phyloP scores from a whole-genome alignment of 2,113 vertebrate genomes.

The Peromyscus leucopus region DNA sequence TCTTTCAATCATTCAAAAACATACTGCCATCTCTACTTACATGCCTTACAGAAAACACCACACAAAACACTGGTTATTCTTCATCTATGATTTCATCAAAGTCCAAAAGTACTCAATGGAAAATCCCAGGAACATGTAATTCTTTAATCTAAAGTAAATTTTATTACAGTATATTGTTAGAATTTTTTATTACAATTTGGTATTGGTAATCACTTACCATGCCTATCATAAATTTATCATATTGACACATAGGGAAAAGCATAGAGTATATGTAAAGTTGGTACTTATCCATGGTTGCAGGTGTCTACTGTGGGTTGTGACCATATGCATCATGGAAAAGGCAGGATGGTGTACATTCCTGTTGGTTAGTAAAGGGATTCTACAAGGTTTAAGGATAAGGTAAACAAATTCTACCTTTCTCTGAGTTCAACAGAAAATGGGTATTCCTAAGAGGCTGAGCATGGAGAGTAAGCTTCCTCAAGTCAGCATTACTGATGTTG shows the following conservation, averaged over 20 bases:
- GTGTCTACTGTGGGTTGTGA: neutral
- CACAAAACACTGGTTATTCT: neutral
- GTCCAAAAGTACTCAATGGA: neutral
- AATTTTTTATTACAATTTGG: neutral
- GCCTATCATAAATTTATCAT: neutral
- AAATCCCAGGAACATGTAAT: neutral
- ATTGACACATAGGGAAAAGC: neutral
- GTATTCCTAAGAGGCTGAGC: neutral
- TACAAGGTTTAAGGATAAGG: neutral
- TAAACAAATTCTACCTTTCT: neutral
- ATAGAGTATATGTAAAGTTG: neutral
- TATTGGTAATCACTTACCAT: neutral
- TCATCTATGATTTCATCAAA: neutral
- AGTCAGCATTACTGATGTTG: neutral
- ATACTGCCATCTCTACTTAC: neutral
- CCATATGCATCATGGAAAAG: neutral
- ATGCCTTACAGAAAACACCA: neutral
- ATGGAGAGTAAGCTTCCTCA: neutral
- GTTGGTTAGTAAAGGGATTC: neutral
- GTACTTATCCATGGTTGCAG: too few species aligned
- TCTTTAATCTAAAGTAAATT: neutral
- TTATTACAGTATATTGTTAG: neutral
- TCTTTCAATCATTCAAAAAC: neutral
- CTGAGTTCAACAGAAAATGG: neutral
- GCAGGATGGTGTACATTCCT: neutral